Percentiles rank a stretch among this genome's conserved stretches.
phyloP scores from a whole-genome alignment of 2,888 invertebrate species.

The Anagyrus pseudococci region DNA sequence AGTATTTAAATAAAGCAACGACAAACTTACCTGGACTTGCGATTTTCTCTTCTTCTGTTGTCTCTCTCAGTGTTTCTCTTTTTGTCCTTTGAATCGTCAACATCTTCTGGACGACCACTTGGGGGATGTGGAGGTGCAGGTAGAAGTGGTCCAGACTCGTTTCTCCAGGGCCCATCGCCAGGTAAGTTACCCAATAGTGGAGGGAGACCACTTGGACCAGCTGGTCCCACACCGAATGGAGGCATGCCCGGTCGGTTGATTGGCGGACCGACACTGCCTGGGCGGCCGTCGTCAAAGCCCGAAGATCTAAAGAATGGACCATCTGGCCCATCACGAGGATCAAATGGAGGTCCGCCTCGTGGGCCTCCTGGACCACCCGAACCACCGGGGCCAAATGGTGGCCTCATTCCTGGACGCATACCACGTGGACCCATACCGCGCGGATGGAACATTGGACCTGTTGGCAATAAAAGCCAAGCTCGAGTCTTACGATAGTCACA shows the following conservation, averaged over 20 bases:
- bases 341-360: slow-evolving; percentile 25
- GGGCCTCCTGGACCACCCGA: slow-evolving; percentile 46
- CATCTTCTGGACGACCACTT: background rate
- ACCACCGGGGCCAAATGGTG: slow-evolving; percentile 54
- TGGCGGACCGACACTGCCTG: slow-evolving; percentile 36
- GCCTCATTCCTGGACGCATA: slow-evolving; percentile 57
- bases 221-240: slow-evolving; percentile 40
- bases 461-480: background rate
- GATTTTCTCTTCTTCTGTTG: slow-evolving; percentile 32
- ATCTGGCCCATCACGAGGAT: slow-evolving; percentile 28
- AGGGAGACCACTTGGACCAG: slow-evolving; percentile 2
- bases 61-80: slow-evolving; percentile 28
- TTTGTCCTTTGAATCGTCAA: slow-evolving; percentile 7
- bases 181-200: slow-evolving; percentile 23
- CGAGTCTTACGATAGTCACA: slow-evolving; percentile 19
- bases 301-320: slow-evolving; percentile 25
- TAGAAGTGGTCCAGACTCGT: slow-evolving; percentile 19
- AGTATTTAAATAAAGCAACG: too few species aligned
- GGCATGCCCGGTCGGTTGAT: slow-evolving; percentile 45
- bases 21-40: slow-evolving; percentile 35
- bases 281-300: slow-evolving; percentile 26
- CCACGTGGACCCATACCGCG: slow-evolving; percentile 59
- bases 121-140: background rate
- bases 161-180: slow-evolving; percentile 24
- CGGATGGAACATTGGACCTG: slow-evolving; percentile 60